These are phyloP conservation scores for Sceloporus undulatus DNA, from an alignment of 2,113 vertebrate species.

Conservation along the genomic window DNA sequence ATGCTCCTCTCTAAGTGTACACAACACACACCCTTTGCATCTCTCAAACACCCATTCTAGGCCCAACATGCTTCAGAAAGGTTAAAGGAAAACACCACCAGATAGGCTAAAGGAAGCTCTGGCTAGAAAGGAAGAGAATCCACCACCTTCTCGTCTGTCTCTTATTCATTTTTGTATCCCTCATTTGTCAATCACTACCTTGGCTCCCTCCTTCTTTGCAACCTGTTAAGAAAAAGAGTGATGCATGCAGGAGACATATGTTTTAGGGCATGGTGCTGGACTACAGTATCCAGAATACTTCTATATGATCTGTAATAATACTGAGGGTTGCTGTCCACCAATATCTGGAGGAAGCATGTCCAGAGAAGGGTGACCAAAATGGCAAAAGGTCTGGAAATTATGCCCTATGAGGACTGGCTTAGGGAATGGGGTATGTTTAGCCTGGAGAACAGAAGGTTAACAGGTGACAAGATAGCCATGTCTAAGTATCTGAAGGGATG, in stretches of 20 bases:
- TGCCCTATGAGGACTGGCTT: no score
- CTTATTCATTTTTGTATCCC: slow-evolving; percentile 73
- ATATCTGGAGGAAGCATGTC: no score
- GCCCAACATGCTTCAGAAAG: neutral
- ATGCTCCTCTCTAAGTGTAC: neutral
- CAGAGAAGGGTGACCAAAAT: no score
- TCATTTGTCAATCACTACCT: slow-evolving; percentile 88
- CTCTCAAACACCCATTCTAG: neutral
- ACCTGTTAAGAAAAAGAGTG: slow-evolving; percentile 72
- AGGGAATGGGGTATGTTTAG: no score
- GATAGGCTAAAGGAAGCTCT: neutral
- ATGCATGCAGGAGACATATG: neutral
- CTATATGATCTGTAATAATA: no score
- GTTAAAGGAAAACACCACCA: neutral
- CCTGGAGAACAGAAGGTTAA: no score
- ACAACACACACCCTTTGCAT: neutral
- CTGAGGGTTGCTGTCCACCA: no score
- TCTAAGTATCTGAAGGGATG: no score
- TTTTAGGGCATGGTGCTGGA: no score
- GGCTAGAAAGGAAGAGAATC: slow-evolving; percentile 22
- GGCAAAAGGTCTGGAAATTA: no score
- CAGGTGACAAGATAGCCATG: no score
- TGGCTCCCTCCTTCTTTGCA: slow-evolving; percentile 80
- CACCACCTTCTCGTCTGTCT: slow-evolving; percentile 56
- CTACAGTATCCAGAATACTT: no score